These are phyloP conservation scores for Xiphydria camelus DNA, from an alignment of 2,888 invertebrate genomes.

Conservation along the genomic window DNA sequence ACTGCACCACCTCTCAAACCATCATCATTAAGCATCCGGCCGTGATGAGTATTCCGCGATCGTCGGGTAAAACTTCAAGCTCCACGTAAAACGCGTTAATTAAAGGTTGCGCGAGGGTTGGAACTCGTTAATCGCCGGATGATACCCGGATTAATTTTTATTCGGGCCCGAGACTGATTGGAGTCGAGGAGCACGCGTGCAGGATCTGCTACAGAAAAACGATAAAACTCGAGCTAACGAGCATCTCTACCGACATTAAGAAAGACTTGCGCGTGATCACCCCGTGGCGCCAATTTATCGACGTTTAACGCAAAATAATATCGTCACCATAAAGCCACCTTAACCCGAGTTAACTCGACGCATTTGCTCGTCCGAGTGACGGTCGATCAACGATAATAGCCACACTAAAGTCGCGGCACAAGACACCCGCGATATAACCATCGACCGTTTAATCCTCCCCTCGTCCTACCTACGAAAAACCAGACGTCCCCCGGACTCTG, in stretches of 20 bases:
- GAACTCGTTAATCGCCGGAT: no score
- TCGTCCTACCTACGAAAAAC: no score
- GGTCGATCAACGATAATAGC: constrained; percentile 43
- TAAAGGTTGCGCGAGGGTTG: not conserved
- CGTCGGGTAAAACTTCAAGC: no score
- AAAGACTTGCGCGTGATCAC: not conserved
- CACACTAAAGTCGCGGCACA: constrained; percentile 35
- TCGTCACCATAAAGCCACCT: constrained; percentile 42
- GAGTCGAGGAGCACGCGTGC: no score
- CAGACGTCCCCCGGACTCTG: no score
- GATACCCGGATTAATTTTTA: no score
- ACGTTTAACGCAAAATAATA: constrained; percentile 43
- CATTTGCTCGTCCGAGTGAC: constrained; percentile 12
- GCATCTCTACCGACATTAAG: constrained; percentile 2
- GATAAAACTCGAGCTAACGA: no score
- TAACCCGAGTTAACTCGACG: constrained; percentile 27
- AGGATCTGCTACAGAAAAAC: no score
- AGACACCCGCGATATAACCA: not conserved
- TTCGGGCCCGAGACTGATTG: no score
- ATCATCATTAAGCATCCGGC: no score
- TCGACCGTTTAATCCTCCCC: constrained; percentile 35
- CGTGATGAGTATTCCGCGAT: no score
- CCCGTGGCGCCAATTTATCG: constrained; percentile 35
- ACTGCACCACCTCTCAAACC: no score
- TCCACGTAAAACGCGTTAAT: not conserved